These are phyloP conservation scores for Scolopax rusticola DNA, from an alignment of 2,797 vertebrate species.

Conservation along the genomic window DNA sequence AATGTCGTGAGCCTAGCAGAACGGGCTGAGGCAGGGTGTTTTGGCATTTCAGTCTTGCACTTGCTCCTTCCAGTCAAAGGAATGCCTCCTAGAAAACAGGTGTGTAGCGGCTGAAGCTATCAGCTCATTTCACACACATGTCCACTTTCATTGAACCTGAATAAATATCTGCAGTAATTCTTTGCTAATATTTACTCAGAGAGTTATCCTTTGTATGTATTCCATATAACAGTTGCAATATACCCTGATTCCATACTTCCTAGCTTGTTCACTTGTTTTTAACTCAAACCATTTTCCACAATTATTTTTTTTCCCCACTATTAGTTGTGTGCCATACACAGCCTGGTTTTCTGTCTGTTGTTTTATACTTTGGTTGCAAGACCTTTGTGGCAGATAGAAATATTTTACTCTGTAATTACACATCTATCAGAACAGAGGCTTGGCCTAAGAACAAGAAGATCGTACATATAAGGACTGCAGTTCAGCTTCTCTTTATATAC, in stretches of 20 bases:
- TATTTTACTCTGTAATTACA: neutral
- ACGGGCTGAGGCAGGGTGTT: neutral
- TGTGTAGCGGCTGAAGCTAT: neutral
- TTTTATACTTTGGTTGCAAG: neutral
- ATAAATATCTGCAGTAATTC: neutral
- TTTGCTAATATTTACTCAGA: constrained; percentile 30
- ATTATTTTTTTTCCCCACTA: neutral
- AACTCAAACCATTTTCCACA: neutral
- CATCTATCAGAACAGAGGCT: neutral
- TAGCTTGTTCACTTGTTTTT: neutral
- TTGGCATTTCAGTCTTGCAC: neutral
- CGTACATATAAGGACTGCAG: neutral
- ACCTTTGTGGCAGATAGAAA: neutral
- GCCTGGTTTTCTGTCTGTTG: neutral
- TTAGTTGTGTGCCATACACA: neutral
- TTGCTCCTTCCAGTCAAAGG: neutral
- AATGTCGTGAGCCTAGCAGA: neutral
- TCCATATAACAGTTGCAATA: neutral
- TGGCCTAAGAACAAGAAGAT: neutral
- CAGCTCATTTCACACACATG: neutral
- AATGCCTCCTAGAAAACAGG: constrained; percentile 11
- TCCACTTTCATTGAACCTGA: neutral
- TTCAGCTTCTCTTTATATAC: neutral
- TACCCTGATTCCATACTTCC: neutral
- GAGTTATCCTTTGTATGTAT: neutral